Evolutionary conservation across 2,888 invertebrate genomes (phyloP).

Genomic region (Capitulum mitella): DNA sequence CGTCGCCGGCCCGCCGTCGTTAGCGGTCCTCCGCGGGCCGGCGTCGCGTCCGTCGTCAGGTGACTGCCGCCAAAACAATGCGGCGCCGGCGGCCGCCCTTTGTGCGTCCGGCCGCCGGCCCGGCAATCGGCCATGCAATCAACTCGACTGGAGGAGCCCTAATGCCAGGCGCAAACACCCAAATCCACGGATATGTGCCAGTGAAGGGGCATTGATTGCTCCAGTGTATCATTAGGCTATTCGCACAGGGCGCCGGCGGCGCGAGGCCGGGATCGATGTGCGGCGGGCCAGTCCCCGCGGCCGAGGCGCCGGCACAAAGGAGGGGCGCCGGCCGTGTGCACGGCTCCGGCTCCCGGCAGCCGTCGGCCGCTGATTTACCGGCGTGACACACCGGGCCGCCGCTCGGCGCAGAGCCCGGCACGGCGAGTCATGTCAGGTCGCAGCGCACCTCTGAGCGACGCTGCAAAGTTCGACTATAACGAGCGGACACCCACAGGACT

Average conservation of each 20-base stretch:
- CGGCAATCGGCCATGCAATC: slow-evolving; percentile 1
- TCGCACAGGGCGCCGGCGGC: background rate
- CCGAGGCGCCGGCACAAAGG: background rate
- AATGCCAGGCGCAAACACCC: slow-evolving; percentile 16
- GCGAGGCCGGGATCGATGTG: background rate
- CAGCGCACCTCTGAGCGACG: too few relatives aligned
- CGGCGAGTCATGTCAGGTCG: too few relatives aligned
- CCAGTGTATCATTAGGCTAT: slow-evolving; percentile 3
- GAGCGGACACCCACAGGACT: too few relatives aligned
- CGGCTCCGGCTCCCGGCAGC: too few relatives aligned
- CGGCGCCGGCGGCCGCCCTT: background rate
- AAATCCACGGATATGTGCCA: slow-evolving; percentile 21
- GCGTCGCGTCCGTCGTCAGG: slow-evolving; percentile 1
- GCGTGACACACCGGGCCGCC: too few relatives aligned
- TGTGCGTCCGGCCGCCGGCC: background rate
- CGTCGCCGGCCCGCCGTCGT: background rate
- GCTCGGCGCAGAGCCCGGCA: too few relatives aligned
- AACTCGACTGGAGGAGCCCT: background rate
- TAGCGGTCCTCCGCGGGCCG: background rate
- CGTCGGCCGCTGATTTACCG: too few relatives aligned
- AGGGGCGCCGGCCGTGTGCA: background rate
- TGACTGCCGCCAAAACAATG: background rate
- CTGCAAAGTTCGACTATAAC: too few relatives aligned
- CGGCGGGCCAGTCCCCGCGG: background rate
- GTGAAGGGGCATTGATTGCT: slow-evolving; percentile 23